A percentile compares a stretch with the other conserved stretches of the same genome.
Conservation (phyloP, 1,140 invertebrate genomes). For the Cyrtorhinus lividipennis region DNA sequence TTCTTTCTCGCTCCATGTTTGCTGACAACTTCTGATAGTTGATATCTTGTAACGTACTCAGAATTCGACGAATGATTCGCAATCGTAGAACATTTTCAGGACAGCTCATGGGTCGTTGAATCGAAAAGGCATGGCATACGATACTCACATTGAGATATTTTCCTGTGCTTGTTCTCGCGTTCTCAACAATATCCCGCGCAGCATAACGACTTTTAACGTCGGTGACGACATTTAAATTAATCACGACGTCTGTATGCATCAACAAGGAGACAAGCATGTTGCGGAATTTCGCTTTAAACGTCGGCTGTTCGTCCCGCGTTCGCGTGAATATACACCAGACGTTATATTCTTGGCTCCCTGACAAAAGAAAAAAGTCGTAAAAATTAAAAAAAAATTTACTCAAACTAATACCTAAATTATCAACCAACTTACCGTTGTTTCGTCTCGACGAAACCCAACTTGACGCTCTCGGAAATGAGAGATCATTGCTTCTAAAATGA, state of each 20-base stretch:
- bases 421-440: too few species aligned
- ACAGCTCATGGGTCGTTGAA: too few species aligned
- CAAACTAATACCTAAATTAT: too few species aligned
- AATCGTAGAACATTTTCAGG: too few species aligned
- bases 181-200: slow-evolving; percentile 39
- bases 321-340: slow-evolving; percentile 43
- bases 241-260: slow-evolving; percentile 32
- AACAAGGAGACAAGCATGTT: slow-evolving; percentile 43
- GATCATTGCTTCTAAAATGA: too few species aligned
- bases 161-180: slow-evolving; percentile 30
- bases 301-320: slow-evolving; percentile 36
- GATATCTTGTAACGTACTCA: too few species aligned
- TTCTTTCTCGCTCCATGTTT: too few species aligned
- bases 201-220: slow-evolving; percentile 46
- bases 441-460: too few species aligned
- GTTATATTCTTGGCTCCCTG: slow-evolving; percentile 28
- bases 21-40: too few species aligned
- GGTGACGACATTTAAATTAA: slow-evolving; percentile 51
- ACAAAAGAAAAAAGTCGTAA: slow-evolving; percentile 4
- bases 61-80: too few species aligned
- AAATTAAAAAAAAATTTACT: too few species aligned
- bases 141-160: slow-evolving; percentile 32
- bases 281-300: slow-evolving; percentile 42
- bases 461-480: too few species aligned
- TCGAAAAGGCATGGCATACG: slow-evolving; percentile 14